These are phyloP conservation scores for Heliconius charithonia DNA, from an alignment of 2,888 invertebrate genomes.

Conservation along the genomic window DNA sequence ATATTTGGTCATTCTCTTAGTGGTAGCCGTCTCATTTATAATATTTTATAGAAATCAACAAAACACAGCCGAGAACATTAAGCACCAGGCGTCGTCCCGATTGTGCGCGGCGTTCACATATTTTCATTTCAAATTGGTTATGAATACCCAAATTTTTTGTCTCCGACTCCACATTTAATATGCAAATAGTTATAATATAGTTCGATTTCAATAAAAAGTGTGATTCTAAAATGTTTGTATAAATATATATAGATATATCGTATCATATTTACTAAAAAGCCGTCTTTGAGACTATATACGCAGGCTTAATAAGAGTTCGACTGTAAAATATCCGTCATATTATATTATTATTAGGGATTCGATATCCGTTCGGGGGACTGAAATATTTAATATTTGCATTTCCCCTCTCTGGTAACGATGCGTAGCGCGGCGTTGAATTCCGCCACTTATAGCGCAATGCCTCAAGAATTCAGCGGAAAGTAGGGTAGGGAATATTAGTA, in stretches of 20 bases:
- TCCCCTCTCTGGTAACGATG: no score
- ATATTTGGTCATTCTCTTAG: conserved; percentile 82
- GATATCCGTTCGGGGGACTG: no score
- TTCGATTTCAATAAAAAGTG: background rate
- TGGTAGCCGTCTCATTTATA: conserved; percentile 83
- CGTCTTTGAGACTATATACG: no score
- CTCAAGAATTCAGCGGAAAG: no score
- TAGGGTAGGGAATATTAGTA: no score
- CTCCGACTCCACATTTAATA: conserved; percentile 38
- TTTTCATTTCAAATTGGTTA: conserved; percentile 71
- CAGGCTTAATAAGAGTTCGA: no score
- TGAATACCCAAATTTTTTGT: conserved; percentile 63
- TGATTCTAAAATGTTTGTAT: background rate
- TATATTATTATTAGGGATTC: no score
- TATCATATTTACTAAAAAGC: background rate
- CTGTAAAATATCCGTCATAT: no score
- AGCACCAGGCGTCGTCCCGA: conserved; percentile 72
- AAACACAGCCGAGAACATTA: conserved; percentile 80
- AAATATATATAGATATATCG: background rate
- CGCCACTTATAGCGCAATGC: no score
- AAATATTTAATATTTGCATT: no score
- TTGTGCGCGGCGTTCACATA: conserved; percentile 69
- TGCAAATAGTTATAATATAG: conserved; percentile 43
- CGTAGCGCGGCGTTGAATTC: no score
- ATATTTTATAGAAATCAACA: conserved; percentile 84